phyloP scores from a whole-genome alignment of 2,797 vertebrate species.

The Capromys pilorides region DNA sequence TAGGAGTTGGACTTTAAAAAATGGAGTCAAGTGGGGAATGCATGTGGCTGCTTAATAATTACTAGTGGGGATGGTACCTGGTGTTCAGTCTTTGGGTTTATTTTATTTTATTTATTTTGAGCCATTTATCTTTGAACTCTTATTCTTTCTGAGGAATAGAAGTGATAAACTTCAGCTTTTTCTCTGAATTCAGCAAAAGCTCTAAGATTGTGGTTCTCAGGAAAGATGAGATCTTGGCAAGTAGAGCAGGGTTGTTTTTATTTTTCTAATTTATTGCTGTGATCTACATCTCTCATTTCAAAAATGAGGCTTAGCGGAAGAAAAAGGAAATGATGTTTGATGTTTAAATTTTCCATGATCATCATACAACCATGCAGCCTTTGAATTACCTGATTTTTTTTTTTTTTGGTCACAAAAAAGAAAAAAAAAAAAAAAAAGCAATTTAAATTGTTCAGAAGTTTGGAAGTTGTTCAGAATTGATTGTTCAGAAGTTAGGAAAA shows the following conservation, averaged over 20 bases:
- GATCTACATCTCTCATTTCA: conserved; percentile 18
- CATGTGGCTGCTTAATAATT: neutral
- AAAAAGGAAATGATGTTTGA: neutral
- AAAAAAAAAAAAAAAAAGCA: too few relatives aligned
- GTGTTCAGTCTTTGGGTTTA: conserved; percentile 8
- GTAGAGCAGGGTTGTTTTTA: neutral
- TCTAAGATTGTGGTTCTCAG: neutral
- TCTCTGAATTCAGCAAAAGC: neutral
- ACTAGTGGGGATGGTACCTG: neutral
- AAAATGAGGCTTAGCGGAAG: neutral
- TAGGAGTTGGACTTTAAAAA: neutral
- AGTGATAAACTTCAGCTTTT: conserved; percentile 36
- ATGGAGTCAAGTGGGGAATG: neutral
- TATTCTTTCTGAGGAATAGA: conserved; percentile 45
- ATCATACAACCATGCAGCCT: neutral
- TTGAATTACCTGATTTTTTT: neutral
- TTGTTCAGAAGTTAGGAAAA: conserved; percentile 31
- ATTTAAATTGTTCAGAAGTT: neutral
- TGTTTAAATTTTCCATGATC: neutral
- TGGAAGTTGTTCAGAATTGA: conserved; percentile 42
- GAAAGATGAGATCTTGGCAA: neutral
- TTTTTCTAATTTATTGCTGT: neutral
- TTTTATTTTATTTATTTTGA: neutral
- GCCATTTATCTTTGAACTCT: neutral
- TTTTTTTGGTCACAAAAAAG: neutral